Conservation (phyloP, 2,888 invertebrate genomes). For the Phoenoteleia sp. region DNA sequence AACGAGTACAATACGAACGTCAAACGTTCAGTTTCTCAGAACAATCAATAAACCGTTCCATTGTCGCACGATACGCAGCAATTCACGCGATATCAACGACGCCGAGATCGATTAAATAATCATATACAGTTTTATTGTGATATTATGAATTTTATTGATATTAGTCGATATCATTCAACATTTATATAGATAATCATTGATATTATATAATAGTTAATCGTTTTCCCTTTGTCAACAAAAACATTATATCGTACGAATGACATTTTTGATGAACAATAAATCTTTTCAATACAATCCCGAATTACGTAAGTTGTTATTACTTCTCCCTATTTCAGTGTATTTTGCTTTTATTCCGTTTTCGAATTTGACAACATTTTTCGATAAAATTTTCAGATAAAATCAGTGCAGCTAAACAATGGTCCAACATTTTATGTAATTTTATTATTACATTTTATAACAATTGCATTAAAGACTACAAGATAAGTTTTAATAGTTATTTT, state of each 20-base stretch:
- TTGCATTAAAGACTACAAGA: no score
- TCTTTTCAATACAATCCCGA: slow-evolving; percentile 83
- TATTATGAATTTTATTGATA: slow-evolving; percentile 84
- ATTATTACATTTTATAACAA: no score
- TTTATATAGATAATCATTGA: slow-evolving; percentile 84
- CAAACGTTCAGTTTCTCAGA: slow-evolving; percentile 82
- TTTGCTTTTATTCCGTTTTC: neutral
- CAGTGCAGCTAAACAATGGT: no score
- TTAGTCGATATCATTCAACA: slow-evolving; percentile 84
- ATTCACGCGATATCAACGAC: slow-evolving; percentile 79
- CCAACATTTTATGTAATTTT: no score
- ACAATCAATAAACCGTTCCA: slow-evolving; percentile 79
- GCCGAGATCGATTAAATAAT: slow-evolving; percentile 79
- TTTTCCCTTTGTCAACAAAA: slow-evolving; percentile 83
- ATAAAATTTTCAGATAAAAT: no score
- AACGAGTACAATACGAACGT: slow-evolving; percentile 85
- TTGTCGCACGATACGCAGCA: slow-evolving; percentile 74
- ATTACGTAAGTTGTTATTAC: slow-evolving; percentile 17
- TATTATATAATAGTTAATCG: slow-evolving; percentile 84
- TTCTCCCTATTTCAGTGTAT: neutral
- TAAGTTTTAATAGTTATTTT: no score
- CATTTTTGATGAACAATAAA: slow-evolving; percentile 84
- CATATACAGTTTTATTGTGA: slow-evolving; percentile 82
- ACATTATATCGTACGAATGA: slow-evolving; percentile 83
- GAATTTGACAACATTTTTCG: no score